phyloP scores from a whole-genome alignment of 1,140 invertebrate genomes.

The Lordiphosa mommai region DNA sequence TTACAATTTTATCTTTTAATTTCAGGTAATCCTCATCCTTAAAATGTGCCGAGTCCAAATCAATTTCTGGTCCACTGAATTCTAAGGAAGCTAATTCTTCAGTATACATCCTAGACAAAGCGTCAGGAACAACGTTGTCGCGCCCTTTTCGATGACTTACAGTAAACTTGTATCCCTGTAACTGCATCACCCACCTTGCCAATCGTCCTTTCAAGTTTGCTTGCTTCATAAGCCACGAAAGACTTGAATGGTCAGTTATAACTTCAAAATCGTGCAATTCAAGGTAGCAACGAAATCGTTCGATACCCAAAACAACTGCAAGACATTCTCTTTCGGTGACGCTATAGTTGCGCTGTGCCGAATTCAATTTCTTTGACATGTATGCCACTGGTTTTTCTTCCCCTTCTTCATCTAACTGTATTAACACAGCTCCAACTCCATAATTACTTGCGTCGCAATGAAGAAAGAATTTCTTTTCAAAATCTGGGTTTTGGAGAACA shows the following conservation, averaged over 20 bases:
- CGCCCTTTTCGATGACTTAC: slow-evolving; percentile 3
- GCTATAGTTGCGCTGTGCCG: background rate
- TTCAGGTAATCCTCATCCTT: background rate
- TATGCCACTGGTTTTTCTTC: slow-evolving; percentile 2
- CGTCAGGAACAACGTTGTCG: slow-evolving; percentile 6
- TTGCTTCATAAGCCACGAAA: slow-evolving; percentile 7
- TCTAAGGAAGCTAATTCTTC: background rate
- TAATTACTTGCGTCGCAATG: slow-evolving; percentile 16
- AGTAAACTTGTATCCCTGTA: slow-evolving; percentile 3
- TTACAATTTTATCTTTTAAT: background rate
- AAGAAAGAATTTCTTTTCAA: slow-evolving; percentile 3
- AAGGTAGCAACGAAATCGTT: slow-evolving; percentile 13
- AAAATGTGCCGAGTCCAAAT: background rate
- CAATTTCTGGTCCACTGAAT: background rate
- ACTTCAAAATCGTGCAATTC: slow-evolving; percentile 15
- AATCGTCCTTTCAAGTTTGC: background rate
- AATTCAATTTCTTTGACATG: slow-evolving; percentile 7
- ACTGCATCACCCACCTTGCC: background rate
- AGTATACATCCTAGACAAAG: background rate
- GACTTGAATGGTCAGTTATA: slow-evolving; percentile 4
- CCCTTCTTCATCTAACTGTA: background rate
- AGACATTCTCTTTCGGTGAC: slow-evolving; percentile 9
- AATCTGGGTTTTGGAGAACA: slow-evolving; percentile 6
- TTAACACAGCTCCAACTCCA: slow-evolving; percentile 3
- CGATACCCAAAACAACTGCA: slow-evolving; percentile 6